Evolutionary conservation across 2,888 invertebrate species (phyloP), one percentile per base, ranked within the genome.

Genomic region (Agrotis exclamationis): DNA sequence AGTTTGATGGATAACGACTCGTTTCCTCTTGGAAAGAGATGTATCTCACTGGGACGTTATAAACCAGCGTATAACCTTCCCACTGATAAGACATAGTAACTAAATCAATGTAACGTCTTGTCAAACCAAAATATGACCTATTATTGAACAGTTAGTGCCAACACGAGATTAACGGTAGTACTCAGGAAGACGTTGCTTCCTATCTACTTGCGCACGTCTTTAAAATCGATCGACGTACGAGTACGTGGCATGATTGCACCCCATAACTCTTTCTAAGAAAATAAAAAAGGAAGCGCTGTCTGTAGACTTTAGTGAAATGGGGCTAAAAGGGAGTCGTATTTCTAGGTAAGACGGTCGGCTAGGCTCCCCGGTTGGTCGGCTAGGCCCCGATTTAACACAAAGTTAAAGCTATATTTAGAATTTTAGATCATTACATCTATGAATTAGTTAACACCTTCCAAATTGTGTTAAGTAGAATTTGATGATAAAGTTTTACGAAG

Each of bases 311-410:
- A 39, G 39, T 39, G 1, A 11, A 9, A 39, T 4, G 9, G 11
- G 39, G 11, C 2, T 39, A 11, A 39, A 28, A 39, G 39, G 11
- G 39, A 39, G 39, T 1, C 0, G 13, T 48, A n/a, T 63, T 63
- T 22, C 14, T 72, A 76, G 64, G 73, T 79, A 60, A 72, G 18
- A 50, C 18, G 47, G 50, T 79, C 20, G 73, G 4, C 60, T 60
- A 64, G 64, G 64, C 73, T 47, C 13, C 47, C 44, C 22, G 16
- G 54, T 51, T 39, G 47, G 50, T 79, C 20, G 73, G 4, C 60
- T 60, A 64, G 64, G 64, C 73, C 47, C 13, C 47, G n/a, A n/a
- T n/a, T n/a, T n/a, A n/a, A n/a, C n/a, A n/a, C 44, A 45, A 70
- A 51, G n/a, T 51, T 18, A 28, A 47, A 7, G 11, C 56, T 64